Percentiles rank a stretch among this genome's conserved stretches.
Evolutionary conservation across 1,140 invertebrate species (phyloP).

Genomic region (Tribolium castaneum): DNA sequence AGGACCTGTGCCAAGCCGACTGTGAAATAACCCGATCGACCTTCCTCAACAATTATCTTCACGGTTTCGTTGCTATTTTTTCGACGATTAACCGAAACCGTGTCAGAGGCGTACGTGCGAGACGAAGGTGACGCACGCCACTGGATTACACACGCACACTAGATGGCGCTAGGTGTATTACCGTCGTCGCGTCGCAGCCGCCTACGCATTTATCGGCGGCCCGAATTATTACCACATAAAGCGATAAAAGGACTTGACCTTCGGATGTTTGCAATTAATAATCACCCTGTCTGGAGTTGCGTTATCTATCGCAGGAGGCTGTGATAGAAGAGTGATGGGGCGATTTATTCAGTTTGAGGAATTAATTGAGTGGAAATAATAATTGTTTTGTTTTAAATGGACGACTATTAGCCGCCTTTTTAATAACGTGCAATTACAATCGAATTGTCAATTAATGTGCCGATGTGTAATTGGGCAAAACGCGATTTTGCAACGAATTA

Average conservation of each 20-base stretch:
- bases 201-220: not conserved
- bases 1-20: slow-evolving; percentile 24
- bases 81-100: slow-evolving; percentile 15
- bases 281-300: not conserved
- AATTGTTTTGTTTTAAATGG: not conserved
- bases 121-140: not conserved
- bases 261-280: not conserved
- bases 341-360: not conserved
- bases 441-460: not conserved
- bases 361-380: not conserved
- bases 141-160: not conserved
- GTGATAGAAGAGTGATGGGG: not conserved
- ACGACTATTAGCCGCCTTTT: not conserved
- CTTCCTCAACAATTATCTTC: slow-evolving; percentile 37
- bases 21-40: slow-evolving; percentile 28
- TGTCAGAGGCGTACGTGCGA: slow-evolving; percentile 30
- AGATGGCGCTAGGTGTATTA: not conserved
- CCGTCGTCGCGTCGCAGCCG: not conserved
- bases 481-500: not conserved
- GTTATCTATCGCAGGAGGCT: not conserved
- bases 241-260: not conserved
- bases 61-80: slow-evolving; percentile 22
- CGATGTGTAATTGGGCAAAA: not conserved
- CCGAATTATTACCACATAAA: not conserved
- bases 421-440: not conserved